Base-by-base conservation (phyloP, 2,888 invertebrate genomes). In the Agrypnus murinus region DNA sequence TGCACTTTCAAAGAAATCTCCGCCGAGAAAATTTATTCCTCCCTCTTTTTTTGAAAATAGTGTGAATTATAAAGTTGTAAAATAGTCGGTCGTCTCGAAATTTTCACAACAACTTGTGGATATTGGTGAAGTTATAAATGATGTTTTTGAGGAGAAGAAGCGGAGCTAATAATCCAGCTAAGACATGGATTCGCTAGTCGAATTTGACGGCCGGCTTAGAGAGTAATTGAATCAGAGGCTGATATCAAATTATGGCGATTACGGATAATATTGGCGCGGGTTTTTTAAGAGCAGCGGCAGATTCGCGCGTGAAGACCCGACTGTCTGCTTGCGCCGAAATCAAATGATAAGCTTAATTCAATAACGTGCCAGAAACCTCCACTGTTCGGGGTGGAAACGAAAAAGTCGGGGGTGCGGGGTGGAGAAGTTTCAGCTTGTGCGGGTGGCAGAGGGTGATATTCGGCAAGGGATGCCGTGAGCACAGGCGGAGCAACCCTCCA, bases 291-390 rank as follows among this genome's bases (percentile, higher is more conserved):
- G 77, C 75, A 79, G 73, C 80, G 76, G 78, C 78, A 78, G 79
- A 78, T 78, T 77, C 78, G 79, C 83, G 82, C 81, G 83, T 80
- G 81, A 77, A 82, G 84, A 84, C 82, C 86, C 86, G 84, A 85
- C 86, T 85, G 85, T 84, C 84, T 84, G 85, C 84, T 83, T 80
- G 83, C 80, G 84, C 83, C 86, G 87, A 88, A 88, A 88, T 89
- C 88, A 88, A 89, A 92, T 92, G 92, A 92, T 92, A 90, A 91
- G 90, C 90, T 90, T 92, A 92, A 92, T 92, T 92, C 91, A 91
- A 92, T 92, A 92, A 92, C 90, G 88, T 87, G 86, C 81, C 79
- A 77, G 78, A 79, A 79, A 78, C 77, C 80, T 81, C 80, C 81
- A 74, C 81, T 77, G 82, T 81, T 80, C 75, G 70, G 74, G 85